Percentiles rank a stretch among this genome's conserved stretches.
Conservation (phyloP, 2,888 invertebrate species). For the Drosophila kambysellisi region DNA sequence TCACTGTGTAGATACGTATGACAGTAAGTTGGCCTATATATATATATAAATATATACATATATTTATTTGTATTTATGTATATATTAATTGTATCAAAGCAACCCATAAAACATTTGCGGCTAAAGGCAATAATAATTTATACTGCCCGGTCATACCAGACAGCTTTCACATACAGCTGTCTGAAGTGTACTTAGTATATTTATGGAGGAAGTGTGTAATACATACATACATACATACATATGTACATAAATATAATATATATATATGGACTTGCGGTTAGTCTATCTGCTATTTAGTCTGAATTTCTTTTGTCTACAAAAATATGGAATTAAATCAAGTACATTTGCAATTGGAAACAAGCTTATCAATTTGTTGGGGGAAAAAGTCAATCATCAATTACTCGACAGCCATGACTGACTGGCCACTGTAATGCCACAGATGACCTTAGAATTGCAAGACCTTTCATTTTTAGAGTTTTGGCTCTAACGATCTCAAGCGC, state of each 20-base stretch:
- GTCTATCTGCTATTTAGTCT: conserved; percentile 17
- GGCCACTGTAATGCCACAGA: background rate
- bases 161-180: conserved; percentile 5
- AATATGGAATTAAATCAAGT: background rate
- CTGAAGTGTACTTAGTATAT: background rate
- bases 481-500: conserved; percentile 21
- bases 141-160: conserved; percentile 47
- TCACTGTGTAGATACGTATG: conserved; percentile 11
- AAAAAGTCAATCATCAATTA: background rate
- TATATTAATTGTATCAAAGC: conserved; percentile 26
- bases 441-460: background rate
- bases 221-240: background rate
- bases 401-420: background rate
- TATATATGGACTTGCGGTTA: conserved; percentile 29
- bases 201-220: background rate
- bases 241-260: conserved; percentile 1
- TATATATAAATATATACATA: conserved; percentile 7
- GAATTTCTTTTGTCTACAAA: conserved; percentile 6
- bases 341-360: background rate
- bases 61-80: background rate
- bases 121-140: conserved; percentile 53
- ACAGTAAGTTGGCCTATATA: background rate
- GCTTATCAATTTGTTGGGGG: background rate
- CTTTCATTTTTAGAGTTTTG: conserved; percentile 6
- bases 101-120: conserved; percentile 38